Percentiles rank a stretch among this genome's conserved stretches.
phyloP scores from a whole-genome alignment of 2,888 invertebrate species.

The Drymonia ruficornis region DNA sequence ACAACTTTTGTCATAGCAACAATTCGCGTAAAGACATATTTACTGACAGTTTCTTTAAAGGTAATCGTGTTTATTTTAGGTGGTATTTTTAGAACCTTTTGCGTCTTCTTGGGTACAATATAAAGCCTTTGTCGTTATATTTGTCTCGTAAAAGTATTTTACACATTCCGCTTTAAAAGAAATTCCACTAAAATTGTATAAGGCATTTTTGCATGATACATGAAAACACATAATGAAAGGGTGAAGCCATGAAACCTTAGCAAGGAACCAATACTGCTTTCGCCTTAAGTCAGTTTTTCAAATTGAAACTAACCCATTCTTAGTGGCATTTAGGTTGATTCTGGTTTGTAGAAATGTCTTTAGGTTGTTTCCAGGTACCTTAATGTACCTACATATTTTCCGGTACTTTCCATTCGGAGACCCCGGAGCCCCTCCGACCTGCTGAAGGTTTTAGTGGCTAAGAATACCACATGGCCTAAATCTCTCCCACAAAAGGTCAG shows the following conservation, averaged over 20 bases:
- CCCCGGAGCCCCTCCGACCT: too few relatives aligned
- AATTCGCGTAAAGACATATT: conserved; percentile 14
- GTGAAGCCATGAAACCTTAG: conserved; percentile 9
- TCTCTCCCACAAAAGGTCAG: too few relatives aligned
- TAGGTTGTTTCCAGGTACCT: too few relatives aligned
- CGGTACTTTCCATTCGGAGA: too few relatives aligned
- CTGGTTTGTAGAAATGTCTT: too few relatives aligned
- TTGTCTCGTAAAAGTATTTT: conserved; percentile 31
- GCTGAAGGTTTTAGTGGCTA: too few relatives aligned
- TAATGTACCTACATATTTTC: too few relatives aligned
- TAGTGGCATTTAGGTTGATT: too few relatives aligned
- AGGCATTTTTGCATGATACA: conserved; percentile 21
- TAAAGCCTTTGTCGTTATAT: conserved; percentile 26
- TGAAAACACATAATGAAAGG: conserved; percentile 7
- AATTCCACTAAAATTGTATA: conserved; percentile 40
- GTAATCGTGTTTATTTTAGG: conserved; percentile 24
- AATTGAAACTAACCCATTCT: too few relatives aligned
- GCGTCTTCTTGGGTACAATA: conserved; percentile 9
- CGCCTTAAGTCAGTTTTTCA: too few relatives aligned
- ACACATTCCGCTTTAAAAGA: conserved; percentile 30
- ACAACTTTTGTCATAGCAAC: conserved; percentile 27
- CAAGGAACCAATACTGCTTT: too few relatives aligned
- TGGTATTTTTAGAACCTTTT: conserved; percentile 20
- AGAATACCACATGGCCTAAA: too few relatives aligned
- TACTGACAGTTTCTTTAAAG: conserved; percentile 12